Conservation (phyloP, 2,888 invertebrate species). For the Agriopis aurantiaria region DNA sequence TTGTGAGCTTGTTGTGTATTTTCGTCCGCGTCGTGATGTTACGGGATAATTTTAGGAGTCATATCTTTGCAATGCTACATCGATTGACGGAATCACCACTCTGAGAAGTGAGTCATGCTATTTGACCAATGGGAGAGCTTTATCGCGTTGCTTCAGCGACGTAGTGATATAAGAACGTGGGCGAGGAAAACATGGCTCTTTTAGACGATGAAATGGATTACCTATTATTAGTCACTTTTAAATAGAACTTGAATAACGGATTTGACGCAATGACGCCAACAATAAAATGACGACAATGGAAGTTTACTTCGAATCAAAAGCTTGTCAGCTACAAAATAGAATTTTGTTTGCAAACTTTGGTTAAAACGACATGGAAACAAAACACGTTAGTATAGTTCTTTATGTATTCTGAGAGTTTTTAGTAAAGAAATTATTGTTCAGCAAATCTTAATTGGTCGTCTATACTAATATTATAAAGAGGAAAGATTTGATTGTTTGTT, state of each 20-base stretch:
- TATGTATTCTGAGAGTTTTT: too few species aligned
- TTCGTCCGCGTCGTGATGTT: conserved; percentile 57
- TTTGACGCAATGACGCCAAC: conserved; percentile 14
- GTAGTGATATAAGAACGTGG: conserved; percentile 69
- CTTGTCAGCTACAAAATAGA: background rate
- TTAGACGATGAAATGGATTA: conserved; percentile 71
- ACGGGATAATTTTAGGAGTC: conserved; percentile 64
- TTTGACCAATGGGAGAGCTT: conserved; percentile 63
- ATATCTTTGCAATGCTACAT: conserved; percentile 69
- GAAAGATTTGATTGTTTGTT: too few species aligned
- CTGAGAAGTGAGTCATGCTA: conserved; percentile 72
- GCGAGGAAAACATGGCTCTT: conserved; percentile 79
- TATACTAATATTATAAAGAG: too few species aligned
- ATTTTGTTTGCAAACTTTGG: background rate
- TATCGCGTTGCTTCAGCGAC: conserved; percentile 69
- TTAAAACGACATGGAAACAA: background rate
- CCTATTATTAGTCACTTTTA: conserved; percentile 69
- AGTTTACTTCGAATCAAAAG: background rate
- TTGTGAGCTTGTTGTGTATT: conserved; percentile 50
- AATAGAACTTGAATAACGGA: conserved; percentile 57
- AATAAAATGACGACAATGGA: conserved; percentile 5
- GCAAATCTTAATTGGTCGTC: too few species aligned
- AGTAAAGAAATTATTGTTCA: background rate
- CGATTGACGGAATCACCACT: conserved; percentile 70
- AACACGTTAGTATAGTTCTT: background rate